phyloP scores from a whole-genome alignment of 2,113 vertebrate genomes.

The Sinocyclocheilus grahami region DNA sequence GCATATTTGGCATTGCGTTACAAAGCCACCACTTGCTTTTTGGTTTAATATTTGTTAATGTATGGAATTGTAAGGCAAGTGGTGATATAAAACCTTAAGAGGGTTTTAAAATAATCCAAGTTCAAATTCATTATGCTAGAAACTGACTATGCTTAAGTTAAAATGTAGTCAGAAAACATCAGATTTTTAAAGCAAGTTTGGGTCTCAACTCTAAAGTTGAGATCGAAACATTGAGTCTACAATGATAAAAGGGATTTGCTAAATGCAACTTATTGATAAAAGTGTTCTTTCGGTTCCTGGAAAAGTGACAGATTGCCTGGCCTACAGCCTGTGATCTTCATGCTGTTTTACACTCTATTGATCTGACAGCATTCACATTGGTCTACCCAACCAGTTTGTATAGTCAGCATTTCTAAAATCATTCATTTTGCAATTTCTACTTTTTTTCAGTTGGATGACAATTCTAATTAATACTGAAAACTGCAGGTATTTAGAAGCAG shows the following conservation, averaged over 20 bases:
- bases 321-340: constrained; percentile 9
- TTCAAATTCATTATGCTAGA: no score
- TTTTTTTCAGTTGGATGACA: neutral
- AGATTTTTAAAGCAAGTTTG: neutral
- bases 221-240: constrained; percentile 9
- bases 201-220: neutral
- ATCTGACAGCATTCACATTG: neutral
- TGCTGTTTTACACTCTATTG: constrained; percentile 27
- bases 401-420: neutral
- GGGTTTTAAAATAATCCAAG: neutral
- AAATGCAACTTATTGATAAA: constrained; percentile 7
- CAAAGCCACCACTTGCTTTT: neutral
- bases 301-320: constrained; percentile 1
- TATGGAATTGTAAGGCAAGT: neutral
- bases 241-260: neutral
- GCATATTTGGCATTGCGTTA: neutral
- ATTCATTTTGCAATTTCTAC: neutral
- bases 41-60: no score
- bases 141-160: no score
- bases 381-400: neutral
- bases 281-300: constrained; percentile 8
- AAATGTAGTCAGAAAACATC: neutral
- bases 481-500: neutral
- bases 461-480: neutral
- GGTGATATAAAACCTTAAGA: neutral